These are phyloP conservation scores for Eupithecia subumbrata DNA, from an alignment of 2,888 invertebrate species.

Conservation along the genomic window DNA sequence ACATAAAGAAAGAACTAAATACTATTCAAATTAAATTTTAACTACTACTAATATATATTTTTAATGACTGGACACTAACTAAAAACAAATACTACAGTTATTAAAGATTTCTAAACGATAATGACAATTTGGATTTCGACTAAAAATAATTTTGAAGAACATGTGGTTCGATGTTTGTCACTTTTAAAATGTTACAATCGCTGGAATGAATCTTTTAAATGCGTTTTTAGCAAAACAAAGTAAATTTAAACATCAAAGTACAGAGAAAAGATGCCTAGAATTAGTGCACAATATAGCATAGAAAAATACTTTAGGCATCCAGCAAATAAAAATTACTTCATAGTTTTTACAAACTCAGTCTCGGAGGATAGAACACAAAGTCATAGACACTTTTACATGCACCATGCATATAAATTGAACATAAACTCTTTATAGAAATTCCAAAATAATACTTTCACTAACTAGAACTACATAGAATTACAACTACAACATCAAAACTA, in stretches of 20 bases:
- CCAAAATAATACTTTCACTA: conserved; percentile 45
- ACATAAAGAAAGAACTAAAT: conserved; percentile 15
- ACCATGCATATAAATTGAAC: conserved; percentile 55
- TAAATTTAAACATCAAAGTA: conserved; percentile 13
- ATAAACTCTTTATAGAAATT: conserved; percentile 40
- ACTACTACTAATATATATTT: conserved; percentile 26
- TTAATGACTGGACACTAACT: conserved; percentile 45
- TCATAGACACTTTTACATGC: conserved; percentile 55
- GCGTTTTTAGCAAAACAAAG: conserved; percentile 41
- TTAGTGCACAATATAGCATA: conserved; percentile 26
- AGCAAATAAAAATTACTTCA: conserved; percentile 31
- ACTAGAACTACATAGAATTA: conserved; percentile 46
- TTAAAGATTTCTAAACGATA: conserved; percentile 1
- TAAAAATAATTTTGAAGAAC: conserved; percentile 22
- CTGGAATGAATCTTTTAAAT: conserved; percentile 52
- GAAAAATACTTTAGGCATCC: conserved; percentile 16
- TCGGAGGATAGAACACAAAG: conserved; percentile 42
- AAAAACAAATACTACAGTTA: conserved; percentile 17
- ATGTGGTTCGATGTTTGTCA: conserved; percentile 6
- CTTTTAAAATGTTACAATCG: conserved; percentile 25
- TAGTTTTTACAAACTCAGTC: conserved; percentile 52
- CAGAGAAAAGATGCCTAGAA: conserved; percentile 14
- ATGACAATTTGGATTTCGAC: conserved; percentile 45
- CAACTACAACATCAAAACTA: conserved; percentile 40
- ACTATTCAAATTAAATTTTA: conserved; percentile 18